Conservation (phyloP, 1,140 invertebrate genomes). For the Drosophila navojoa region DNA sequence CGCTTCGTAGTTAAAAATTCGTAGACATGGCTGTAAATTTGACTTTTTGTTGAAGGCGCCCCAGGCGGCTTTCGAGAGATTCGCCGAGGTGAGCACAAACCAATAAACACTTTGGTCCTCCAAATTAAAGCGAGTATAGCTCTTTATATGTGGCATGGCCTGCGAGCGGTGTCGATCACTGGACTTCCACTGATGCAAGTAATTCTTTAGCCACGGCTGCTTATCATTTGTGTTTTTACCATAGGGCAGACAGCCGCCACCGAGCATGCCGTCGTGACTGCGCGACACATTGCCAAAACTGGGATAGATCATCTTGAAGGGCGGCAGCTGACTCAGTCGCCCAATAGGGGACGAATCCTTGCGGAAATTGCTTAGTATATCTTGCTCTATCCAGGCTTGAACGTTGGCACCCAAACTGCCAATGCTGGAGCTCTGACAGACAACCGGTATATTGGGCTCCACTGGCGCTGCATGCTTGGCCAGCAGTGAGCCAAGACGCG, state of each 20-base stretch:
- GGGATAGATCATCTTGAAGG: conserved; percentile 87
- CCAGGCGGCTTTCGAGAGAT: conserved; percentile 98
- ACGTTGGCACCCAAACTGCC: conserved; percentile 91
- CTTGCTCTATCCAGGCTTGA: conserved; percentile 88
- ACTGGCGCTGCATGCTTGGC: conserved; percentile 86
- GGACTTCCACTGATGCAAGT: conserved; percentile 93
- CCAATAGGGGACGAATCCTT: conserved; percentile 83
- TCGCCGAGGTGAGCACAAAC: conserved; percentile 96
- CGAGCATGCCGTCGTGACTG: conserved; percentile 93
- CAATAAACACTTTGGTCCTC: conserved; percentile 88
- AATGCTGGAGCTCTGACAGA: conserved; percentile 96
- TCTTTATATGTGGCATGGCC: conserved; percentile 97
- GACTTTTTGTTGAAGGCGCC: conserved; percentile 89
- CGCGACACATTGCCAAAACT: conserved; percentile 90
- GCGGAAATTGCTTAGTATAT: conserved; percentile 87
- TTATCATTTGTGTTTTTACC: conserved; percentile 90
- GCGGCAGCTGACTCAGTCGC: conserved; percentile 65
- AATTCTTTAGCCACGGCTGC: conserved; percentile 92
- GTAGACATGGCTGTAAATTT: conserved; percentile 86
- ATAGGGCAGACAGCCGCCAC: conserved; percentile 96
- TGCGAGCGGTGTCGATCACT: conserved; percentile 87
- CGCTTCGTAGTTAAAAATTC: conserved; percentile 95
- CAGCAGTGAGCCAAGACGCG: conserved; percentile 87
- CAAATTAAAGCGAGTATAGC: conserved; percentile 90
- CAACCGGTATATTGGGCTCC: conserved; percentile 84